Base-by-base conservation (phyloP, 2,888 invertebrate species). In the Melanostoma scalare region DNA sequence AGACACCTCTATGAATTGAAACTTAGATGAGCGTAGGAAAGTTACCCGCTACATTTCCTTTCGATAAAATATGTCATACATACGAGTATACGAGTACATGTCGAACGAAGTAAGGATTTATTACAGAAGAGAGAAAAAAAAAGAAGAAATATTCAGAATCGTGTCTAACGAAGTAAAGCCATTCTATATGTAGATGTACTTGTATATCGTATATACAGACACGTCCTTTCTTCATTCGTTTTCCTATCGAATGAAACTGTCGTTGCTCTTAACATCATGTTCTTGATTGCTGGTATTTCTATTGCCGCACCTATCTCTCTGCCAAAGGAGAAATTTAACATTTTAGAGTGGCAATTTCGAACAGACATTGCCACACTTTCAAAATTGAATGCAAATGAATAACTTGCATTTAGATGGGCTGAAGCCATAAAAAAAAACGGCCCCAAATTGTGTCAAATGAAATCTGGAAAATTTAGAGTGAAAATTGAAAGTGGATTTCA, bases 271-370 rank as follows among this genome's bases (percentile, higher is more conserved):
- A 20, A 20, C 20, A 63, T 50, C 52, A 60, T 52, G 72, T 60
- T 53, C 72, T 52, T 60, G 31, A 65, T 40, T 6, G 31, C 36
- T 40, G 40, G 10, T 36, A 48, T 20, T 53, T 9, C 36, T 3
- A 4, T 20, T 20, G 20, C 20, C 42, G n/a, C n/a, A 55, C 53
- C 60, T 58, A 44, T 61, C 31, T 20, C 20, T 20, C 73, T 20
- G 33, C 35, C 10, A 52, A 20, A 20, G 58, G 31, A 55, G 58
- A 50, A 65, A 72, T 72, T 78, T 78, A 52, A 31, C 72, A 78
- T 63, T 77, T 58, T 65, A 35, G 33, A 77, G 63, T 63, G 71
- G 71, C 50, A 77, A 77, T 77, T 77, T 65, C 38, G 53, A 63
- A 33, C 71, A 72, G 58, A 72, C 35, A 58, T 38, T 65, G 6